Percentiles rank a stretch among this genome's conserved stretches.
phyloP scores from a whole-genome alignment of 2,113 vertebrate species.

The Carassius carassius region DNA sequence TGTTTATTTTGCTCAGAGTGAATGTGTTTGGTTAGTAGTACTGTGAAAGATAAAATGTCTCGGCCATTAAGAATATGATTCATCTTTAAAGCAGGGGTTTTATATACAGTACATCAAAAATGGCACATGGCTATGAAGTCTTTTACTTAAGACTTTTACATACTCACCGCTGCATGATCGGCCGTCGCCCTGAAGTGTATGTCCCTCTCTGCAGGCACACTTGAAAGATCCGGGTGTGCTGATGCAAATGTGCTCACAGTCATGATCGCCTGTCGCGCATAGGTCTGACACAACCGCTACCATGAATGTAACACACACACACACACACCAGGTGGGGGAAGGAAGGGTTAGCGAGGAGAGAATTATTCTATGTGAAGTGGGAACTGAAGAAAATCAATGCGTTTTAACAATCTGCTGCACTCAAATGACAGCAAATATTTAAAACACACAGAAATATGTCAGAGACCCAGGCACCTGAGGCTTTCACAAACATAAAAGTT shows the following conservation, averaged over 20 bases:
- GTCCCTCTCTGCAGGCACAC: slow-evolving; percentile 91
- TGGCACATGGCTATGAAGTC: not conserved
- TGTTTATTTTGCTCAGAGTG: not conserved
- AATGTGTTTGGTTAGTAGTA: not conserved
- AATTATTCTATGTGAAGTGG: slow-evolving; percentile 75
- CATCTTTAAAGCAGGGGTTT: not conserved
- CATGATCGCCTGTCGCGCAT: slow-evolving; percentile 93
- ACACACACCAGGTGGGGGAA: slow-evolving; percentile 44
- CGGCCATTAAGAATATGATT: no score
- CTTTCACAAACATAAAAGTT: not conserved
- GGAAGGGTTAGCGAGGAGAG: slow-evolving; percentile 70
- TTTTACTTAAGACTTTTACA: not conserved
- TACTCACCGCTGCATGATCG: slow-evolving; percentile 89
- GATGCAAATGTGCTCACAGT: slow-evolving; percentile 92
- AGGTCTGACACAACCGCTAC: slow-evolving; percentile 86
- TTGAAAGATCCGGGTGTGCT: slow-evolving; percentile 86
- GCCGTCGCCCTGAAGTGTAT: slow-evolving; percentile 86
- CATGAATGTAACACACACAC: slow-evolving; percentile 55
- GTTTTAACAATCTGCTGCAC: slow-evolving; percentile 76
- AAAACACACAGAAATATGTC: slow-evolving; percentile 70
- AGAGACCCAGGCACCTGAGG: slow-evolving; percentile 54
- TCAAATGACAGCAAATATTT: slow-evolving; percentile 72
- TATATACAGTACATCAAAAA: not conserved
- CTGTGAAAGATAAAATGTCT: no score
- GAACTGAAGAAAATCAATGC: slow-evolving; percentile 55